Base-by-base conservation (phyloP, 2,113 vertebrate genomes). In the Sminthopsis crassicaudata region DNA sequence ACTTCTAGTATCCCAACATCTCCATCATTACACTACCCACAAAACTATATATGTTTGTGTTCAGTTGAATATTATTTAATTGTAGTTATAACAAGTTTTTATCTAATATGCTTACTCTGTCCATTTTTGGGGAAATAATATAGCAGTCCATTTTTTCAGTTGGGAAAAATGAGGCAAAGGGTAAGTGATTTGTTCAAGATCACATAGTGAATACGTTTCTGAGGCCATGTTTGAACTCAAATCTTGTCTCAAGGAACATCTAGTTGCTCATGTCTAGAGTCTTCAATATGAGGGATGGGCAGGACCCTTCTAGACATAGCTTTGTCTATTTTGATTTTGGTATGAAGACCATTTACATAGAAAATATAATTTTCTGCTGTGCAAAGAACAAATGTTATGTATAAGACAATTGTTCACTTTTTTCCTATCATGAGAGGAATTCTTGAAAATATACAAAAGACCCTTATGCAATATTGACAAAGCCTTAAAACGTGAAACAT, bases 11-110 rank as follows among this genome's bases (percentile, higher is more conserved):
- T 90, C 90, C 2, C 25, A 93, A 4, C 89, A 91, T 67, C 46
- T 2, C 89, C 9, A 57, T 67, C 27, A 36, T 67, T 91, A 4
- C 27, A 94, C 2, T 91, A 91, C 90, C 46, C 5, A 90, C 12
- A 57, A 42, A 92, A 27, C 46, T 60, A 89, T 25, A 6, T 36
- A 90, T 90, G 25, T 92, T 24, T 7, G 50, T 16, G 76, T 94
- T 90, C 25, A 42, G 8, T 91, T 90, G 90, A 50, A 46, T 94
- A n/a, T 14, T 10, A 22, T 94, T 42, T 96, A 94, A 91, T 52
- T 52, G 54, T 93, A 94, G 14, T 24, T 92, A 60, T 91, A 90
- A 91, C 53, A 91, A 23, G 22, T 94, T 96, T 92, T n/a, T 94
- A 36, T 92, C 22, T 23, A 42, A 6, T 23, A 30, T 90, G 57